A percentile compares a stretch with the other conserved stretches of the same genome.
Evolutionary conservation across 2,888 invertebrate genomes (phyloP).

Genomic region (Synanthedon myopaeformis): DNA sequence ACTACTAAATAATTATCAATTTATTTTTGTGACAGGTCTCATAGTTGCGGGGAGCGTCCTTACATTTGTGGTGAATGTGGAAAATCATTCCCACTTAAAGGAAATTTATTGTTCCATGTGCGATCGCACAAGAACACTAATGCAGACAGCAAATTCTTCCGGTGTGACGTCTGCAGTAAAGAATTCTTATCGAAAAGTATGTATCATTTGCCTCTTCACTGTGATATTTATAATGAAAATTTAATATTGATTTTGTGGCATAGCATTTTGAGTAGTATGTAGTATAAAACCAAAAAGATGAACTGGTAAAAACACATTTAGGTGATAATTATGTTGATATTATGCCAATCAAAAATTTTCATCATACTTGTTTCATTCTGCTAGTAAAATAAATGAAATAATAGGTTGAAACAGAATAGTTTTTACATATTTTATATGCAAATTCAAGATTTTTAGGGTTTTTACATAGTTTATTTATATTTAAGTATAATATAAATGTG

Average conservation of each 20-base stretch:
- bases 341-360: too few species aligned
- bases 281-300: too few species aligned
- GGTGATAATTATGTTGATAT: background rate
- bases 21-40: constrained; percentile 37
- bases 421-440: too few species aligned
- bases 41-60: constrained; percentile 82
- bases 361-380: too few species aligned
- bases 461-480: too few species aligned
- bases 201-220: background rate
- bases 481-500: too few species aligned
- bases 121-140: constrained; percentile 84
- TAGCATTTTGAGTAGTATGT: background rate
- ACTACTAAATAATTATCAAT: background rate
- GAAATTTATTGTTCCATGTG: constrained; percentile 87
- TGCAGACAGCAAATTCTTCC: constrained; percentile 74
- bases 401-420: too few species aligned
- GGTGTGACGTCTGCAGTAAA: constrained; percentile 86
- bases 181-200: constrained; percentile 88
- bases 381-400: too few species aligned
- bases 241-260: background rate
- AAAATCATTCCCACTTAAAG: constrained; percentile 87
- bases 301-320: background rate
- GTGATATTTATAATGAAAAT: background rate
- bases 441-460: too few species aligned
- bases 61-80: constrained; percentile 88